Conservation (phyloP, 2,888 invertebrate genomes). For the Archips xylosteana region DNA sequence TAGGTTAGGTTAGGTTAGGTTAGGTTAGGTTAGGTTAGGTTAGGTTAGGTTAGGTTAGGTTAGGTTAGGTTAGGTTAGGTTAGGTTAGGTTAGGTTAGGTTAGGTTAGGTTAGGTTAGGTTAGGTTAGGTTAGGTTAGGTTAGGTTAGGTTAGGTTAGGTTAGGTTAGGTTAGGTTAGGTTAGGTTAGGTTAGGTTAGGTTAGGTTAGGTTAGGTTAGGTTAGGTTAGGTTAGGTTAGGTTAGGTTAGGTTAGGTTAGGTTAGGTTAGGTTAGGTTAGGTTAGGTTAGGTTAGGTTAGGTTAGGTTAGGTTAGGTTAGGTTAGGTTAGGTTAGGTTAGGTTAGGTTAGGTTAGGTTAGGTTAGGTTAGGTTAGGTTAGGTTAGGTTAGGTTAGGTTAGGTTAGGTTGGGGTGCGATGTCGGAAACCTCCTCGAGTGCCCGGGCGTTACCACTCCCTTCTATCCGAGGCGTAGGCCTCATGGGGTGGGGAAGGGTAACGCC, state of each 20-base stretch:
- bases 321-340: constrained; percentile 40
- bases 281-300: constrained; percentile 37
- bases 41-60: constrained; percentile 30
- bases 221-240: constrained; percentile 37
- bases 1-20: constrained; percentile 35
- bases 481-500: no score
- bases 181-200: constrained; percentile 23
- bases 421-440: no score
- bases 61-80: constrained; percentile 27
- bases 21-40: constrained; percentile 35
- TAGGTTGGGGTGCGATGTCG: no score
- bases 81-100: constrained; percentile 33
- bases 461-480: no score
- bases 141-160: constrained; percentile 22
- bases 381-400: no score
- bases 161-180: constrained; percentile 21
- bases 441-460: no score
- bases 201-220: constrained; percentile 31
- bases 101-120: constrained; percentile 39
- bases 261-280: constrained; percentile 36
- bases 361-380: no score
- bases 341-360: constrained; percentile 38
- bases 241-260: constrained; percentile 31
- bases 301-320: constrained; percentile 38
- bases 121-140: constrained; percentile 33